phyloP scores from a whole-genome alignment of 30 jellyfish, hydroid and myxozoan species.

The Aurelia sp. region DNA sequence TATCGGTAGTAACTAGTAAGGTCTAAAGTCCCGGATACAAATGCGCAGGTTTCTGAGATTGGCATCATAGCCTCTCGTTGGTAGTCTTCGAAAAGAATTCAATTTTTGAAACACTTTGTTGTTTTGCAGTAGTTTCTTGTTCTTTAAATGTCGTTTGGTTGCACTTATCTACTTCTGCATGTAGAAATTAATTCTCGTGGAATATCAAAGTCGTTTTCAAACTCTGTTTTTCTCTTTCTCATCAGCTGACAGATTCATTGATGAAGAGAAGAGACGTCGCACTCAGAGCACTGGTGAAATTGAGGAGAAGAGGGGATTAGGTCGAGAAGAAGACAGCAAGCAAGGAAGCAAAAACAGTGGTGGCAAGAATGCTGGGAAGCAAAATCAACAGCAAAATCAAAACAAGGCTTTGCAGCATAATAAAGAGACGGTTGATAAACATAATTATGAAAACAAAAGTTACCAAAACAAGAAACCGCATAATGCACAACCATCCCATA shows the following conservation, averaged over 20 bases:
- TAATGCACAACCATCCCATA: constrained; percentile 14
- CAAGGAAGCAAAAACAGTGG: constrained; percentile 5
- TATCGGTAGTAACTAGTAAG: too few species aligned
- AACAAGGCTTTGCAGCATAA: constrained; percentile 23
- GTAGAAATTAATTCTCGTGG: too few species aligned
- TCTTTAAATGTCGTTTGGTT: too few species aligned
- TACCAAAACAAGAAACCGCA: constrained; percentile 49
- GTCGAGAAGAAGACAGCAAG: constrained; percentile 41
- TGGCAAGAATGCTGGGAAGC: constrained; percentile 36
- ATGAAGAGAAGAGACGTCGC: constrained; percentile 68
- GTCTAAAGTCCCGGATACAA: too few species aligned
- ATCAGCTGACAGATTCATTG: constrained; percentile 13
- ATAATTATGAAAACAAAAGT: constrained; percentile 12
- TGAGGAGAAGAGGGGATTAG: constrained; percentile 42
- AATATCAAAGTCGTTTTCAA: too few species aligned
- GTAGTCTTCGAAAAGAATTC: too few species aligned
- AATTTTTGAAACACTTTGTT: too few species aligned
- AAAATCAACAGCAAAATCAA: constrained; percentile 35
- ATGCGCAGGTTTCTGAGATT: too few species aligned
- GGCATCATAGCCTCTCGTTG: too few species aligned
- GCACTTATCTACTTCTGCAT: too few species aligned
- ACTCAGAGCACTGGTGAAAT: constrained; percentile 70
- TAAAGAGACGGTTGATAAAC: constrained; percentile 32
- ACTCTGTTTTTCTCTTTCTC: too few species aligned
- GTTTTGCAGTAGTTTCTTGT: too few species aligned